phyloP scores from a whole-genome alignment of 2,888 invertebrate genomes.

The Augochlorella aurata region DNA sequence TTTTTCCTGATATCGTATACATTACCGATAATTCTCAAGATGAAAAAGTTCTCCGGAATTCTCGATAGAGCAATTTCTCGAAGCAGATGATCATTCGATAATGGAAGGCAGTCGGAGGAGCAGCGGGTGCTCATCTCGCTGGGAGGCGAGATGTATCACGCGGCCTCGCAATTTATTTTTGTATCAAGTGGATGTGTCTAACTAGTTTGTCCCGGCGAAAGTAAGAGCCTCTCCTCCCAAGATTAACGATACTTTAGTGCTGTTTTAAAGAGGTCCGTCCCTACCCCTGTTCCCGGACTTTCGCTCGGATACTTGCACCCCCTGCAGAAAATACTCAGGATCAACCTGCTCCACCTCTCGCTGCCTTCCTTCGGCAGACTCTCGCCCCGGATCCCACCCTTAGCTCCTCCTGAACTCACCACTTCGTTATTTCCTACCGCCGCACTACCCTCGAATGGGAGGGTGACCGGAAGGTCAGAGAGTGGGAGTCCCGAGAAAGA shows the following conservation, averaged over 20 bases:
- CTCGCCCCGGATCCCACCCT: constrained; percentile 36
- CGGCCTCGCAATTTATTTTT: constrained; percentile 79
- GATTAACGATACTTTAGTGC: constrained; percentile 81
- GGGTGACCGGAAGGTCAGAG: constrained; percentile 24
- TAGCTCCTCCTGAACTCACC: constrained; percentile 59
- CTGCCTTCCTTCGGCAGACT: background rate
- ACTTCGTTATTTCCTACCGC: constrained; percentile 72
- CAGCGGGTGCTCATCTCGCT: background rate
- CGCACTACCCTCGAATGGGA: constrained; percentile 59
- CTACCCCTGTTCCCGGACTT: constrained; percentile 46
- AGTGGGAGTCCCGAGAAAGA: background rate
- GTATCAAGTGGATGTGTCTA: constrained; percentile 80
- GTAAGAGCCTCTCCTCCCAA: constrained; percentile 77
- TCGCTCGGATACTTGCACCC: constrained; percentile 50
- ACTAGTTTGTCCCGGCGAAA: constrained; percentile 80
- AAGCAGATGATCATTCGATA: constrained; percentile 33
- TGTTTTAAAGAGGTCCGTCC: constrained; percentile 78
- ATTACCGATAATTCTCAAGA: background rate
- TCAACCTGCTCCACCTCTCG: constrained; percentile 63
- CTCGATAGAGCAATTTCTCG: background rate
- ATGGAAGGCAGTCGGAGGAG: background rate
- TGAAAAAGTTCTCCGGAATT: background rate
- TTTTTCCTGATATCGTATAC: too few species aligned
- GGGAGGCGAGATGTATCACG: constrained; percentile 74
- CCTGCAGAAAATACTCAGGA: constrained; percentile 59